Percentiles rank a stretch among this genome's conserved stretches.
Conservation (phyloP, 2,113 vertebrate genomes). For the Pterocles orientalis region DNA sequence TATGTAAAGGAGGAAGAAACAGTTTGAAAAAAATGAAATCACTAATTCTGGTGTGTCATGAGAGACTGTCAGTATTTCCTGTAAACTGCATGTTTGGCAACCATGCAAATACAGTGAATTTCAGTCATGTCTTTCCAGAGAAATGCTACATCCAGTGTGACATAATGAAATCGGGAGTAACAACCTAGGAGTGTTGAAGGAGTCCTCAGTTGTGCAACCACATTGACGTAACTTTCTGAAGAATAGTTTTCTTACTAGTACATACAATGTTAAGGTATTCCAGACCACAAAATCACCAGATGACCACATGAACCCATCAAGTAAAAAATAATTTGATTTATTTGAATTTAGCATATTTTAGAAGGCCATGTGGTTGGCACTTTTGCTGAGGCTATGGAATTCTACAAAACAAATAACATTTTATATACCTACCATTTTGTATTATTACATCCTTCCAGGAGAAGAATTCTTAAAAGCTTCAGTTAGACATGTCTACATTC, state of each 20-base stretch:
- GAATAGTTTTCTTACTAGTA: not conserved
- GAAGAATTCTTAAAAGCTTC: not conserved
- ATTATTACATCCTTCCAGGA: not conserved
- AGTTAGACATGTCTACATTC: not conserved
- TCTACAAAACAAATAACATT: not conserved
- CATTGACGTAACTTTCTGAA: accelerated
- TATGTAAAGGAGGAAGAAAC: not conserved
- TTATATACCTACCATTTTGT: not conserved
- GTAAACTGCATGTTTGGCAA: not conserved
- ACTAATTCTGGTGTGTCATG: not conserved
- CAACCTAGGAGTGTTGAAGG: no score
- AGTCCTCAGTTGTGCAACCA: not conserved
- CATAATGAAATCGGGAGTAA: not conserved
- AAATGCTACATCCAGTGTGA: not conserved
- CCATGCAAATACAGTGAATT: not conserved
- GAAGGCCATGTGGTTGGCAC: not conserved
- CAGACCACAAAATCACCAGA: not conserved
- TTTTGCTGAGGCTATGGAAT: not conserved
- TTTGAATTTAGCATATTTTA: not conserved
- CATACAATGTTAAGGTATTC: not conserved
- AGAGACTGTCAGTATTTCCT: not conserved
- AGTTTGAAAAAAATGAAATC: not conserved
- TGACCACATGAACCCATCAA: not conserved
- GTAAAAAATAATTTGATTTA: not conserved
- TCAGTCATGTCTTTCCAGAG: not conserved